A percentile compares a stretch with the other conserved stretches of the same genome.
phyloP scores from a whole-genome alignment of 2,113 vertebrate genomes.

The Pelecanus crispus region DNA sequence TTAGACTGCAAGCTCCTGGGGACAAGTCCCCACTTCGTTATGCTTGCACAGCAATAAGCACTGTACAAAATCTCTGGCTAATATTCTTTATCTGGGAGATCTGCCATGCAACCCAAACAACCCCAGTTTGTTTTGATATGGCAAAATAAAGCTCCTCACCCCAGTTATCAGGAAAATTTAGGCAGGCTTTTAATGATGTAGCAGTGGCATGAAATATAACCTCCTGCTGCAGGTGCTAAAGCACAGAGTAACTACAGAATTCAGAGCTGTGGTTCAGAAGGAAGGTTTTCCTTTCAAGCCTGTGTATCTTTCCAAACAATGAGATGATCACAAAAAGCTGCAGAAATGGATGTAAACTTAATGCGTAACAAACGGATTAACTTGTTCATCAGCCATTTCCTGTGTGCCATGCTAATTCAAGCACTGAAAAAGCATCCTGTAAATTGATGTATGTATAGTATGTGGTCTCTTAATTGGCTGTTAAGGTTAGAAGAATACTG shows the following conservation, averaged over 20 bases:
- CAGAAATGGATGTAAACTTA: neutral
- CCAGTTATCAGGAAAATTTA: neutral
- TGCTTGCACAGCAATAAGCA: neutral
- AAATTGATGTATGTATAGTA: neutral
- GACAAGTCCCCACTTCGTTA: neutral
- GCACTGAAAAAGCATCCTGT: neutral
- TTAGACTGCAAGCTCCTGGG: neutral
- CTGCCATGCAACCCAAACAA: neutral
- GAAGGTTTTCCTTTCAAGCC: neutral
- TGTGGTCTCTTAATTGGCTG: neutral
- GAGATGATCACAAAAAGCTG: neutral
- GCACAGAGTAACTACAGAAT: neutral
- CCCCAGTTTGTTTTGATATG: neutral
- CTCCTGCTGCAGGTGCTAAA: neutral
- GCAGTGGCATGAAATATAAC: neutral
- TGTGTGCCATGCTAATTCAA: neutral
- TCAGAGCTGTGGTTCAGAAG: neutral
- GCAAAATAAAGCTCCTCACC: neutral
- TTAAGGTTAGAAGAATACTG: neutral
- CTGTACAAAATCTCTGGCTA: neutral
- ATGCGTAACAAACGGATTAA: neutral
- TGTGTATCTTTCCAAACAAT: neutral
- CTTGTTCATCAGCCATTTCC: neutral
- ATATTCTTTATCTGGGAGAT: accelerated
- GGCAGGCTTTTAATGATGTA: neutral